Conservation (phyloP, 2,113 vertebrate species). For the Echinops telfairi region DNA sequence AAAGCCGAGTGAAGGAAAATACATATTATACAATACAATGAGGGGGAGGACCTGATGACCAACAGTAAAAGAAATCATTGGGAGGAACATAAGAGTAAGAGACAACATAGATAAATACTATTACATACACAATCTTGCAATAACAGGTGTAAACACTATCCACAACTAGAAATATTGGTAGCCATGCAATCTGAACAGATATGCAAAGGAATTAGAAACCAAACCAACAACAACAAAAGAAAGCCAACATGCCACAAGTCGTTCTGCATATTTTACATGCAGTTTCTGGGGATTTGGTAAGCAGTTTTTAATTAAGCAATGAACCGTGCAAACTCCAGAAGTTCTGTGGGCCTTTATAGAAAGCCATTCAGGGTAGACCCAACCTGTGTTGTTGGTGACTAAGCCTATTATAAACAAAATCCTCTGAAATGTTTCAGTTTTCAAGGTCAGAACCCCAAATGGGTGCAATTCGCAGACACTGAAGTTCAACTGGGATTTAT, state of each 20-base stretch:
- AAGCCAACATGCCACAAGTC: neutral
- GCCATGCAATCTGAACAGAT: too few species aligned
- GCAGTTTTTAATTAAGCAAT: neutral
- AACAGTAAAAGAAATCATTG: too few species aligned
- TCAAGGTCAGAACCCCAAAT: neutral
- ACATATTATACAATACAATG: too few species aligned
- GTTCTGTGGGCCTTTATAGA: neutral
- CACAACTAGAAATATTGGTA: too few species aligned
- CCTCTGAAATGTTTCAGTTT: conserved; percentile 28
- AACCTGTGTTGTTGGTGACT: neutral
- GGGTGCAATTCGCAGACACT: neutral
- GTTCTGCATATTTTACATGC: neutral
- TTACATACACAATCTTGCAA: too few species aligned
- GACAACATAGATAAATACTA: too few species aligned
- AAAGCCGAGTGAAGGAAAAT: too few species aligned
- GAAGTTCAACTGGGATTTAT: neutral
- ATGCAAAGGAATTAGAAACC: too few species aligned
- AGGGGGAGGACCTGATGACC: too few species aligned
- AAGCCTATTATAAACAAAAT: neutral
- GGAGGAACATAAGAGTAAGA: too few species aligned
- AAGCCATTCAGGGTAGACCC: neutral
- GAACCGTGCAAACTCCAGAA: neutral
- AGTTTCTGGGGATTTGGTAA: neutral
- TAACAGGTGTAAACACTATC: too few species aligned
- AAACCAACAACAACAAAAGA: too few species aligned